phyloP scores from a whole-genome alignment of 2,888 invertebrate species.

The Mesopsocus fuscifrons region DNA sequence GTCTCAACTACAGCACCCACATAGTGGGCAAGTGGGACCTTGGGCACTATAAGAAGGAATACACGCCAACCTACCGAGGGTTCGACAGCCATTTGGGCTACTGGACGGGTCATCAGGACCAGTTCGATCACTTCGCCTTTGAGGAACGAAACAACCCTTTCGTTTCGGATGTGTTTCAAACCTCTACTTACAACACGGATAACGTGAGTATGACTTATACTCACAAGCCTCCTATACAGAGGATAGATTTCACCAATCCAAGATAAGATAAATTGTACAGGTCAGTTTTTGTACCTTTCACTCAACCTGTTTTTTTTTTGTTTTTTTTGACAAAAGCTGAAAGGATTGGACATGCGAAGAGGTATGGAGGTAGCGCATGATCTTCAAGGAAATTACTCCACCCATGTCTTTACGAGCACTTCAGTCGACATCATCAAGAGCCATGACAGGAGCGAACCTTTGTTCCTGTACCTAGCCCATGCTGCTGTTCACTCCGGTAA shows the following conservation, averaged over 20 bases:
- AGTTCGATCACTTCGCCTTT: conserved; percentile 64
- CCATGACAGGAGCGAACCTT: conserved; percentile 32
- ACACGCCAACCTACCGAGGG: conserved; percentile 27
- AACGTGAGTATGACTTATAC: too few relatives aligned
- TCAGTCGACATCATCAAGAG: conserved; percentile 42
- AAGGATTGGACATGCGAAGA: conserved; percentile 41
- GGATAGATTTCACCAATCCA: too few relatives aligned
- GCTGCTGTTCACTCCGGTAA: conserved; percentile 50
- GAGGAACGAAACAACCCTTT: too few relatives aligned
- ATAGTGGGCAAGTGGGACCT: conserved; percentile 38
- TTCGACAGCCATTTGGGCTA: conserved; percentile 47
- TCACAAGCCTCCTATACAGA: too few relatives aligned
- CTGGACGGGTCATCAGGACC: conserved; percentile 76
- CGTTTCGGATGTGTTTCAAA: too few relatives aligned
- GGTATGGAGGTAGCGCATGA: conserved; percentile 52
- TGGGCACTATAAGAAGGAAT: conserved; percentile 28
- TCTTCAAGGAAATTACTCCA: conserved; percentile 63
- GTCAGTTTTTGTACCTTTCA: too few relatives aligned
- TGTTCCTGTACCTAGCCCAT: conserved; percentile 51
- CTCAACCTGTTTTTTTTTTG: too few relatives aligned
- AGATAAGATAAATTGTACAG: too few relatives aligned
- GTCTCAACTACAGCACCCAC: conserved; percentile 30
- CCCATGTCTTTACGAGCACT: conserved; percentile 62
- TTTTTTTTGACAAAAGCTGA: too few relatives aligned
- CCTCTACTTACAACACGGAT: too few relatives aligned